Evolutionary conservation across 2,888 invertebrate species (phyloP).

Genomic region (Sthenelais limicola): DNA sequence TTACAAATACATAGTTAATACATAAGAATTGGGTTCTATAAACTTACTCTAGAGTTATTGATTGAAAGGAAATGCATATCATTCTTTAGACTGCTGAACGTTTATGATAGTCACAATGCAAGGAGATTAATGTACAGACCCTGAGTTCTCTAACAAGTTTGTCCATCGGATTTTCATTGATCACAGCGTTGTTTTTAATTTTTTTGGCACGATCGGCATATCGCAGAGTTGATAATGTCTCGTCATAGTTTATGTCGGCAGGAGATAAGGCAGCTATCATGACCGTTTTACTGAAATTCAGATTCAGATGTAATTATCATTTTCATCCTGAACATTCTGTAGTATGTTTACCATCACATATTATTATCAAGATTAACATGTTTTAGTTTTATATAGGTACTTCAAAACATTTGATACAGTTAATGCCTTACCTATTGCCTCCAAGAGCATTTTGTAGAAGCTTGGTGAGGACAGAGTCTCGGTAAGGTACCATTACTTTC

Average conservation of each 20-base stretch:
- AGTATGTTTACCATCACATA: too few species aligned
- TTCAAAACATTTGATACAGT: too few species aligned
- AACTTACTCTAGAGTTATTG: too few species aligned
- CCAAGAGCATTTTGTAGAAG: slow-evolving; percentile 72
- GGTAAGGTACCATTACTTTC: slow-evolving; percentile 71
- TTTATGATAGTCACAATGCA: background rate
- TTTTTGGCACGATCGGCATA: slow-evolving; percentile 73
- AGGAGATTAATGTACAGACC: slow-evolving; percentile 56
- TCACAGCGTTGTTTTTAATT: slow-evolving; percentile 72
- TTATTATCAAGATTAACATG: too few species aligned
- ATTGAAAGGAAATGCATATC: too few species aligned
- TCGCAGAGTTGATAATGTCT: slow-evolving; percentile 70
- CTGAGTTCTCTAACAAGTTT: slow-evolving; percentile 71
- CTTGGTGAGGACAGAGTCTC: slow-evolving; percentile 72
- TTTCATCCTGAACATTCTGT: too few species aligned
- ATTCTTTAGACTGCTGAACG: too few species aligned
- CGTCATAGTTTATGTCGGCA: slow-evolving; percentile 72
- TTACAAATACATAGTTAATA: background rate
- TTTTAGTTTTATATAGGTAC: too few species aligned
- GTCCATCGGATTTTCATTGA: slow-evolving; percentile 73
- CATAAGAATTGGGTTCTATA: background rate
- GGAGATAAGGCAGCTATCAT: slow-evolving; percentile 73
- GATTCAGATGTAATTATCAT: background rate
- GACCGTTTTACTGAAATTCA: slow-evolving; percentile 69
- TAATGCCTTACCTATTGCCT: slow-evolving; percentile 72